phyloP scores from a whole-genome alignment of 2,888 invertebrate genomes.

The Kuschelorhynchus macadamiae region DNA sequence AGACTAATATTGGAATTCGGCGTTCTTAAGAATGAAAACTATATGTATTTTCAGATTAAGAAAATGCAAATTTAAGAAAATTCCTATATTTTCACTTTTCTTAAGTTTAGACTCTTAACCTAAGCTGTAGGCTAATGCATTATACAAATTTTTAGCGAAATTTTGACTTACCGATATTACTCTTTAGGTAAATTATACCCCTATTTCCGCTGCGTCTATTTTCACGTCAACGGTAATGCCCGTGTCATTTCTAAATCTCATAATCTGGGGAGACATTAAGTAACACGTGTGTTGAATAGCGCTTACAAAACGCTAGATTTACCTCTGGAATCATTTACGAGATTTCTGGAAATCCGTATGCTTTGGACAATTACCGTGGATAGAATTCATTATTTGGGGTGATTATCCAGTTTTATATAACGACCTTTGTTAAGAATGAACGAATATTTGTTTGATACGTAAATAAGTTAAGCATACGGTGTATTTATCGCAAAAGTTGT shows the following conservation, averaged over 20 bases:
- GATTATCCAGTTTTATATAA: not conserved
- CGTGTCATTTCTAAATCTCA: slow-evolving; percentile 19
- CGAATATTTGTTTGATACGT: not conserved
- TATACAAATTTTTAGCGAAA: no score
- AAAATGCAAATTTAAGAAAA: no score
- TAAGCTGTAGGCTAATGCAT: no score
- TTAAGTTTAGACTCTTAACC: no score
- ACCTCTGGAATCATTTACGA: slow-evolving; percentile 10
- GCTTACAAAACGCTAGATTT: slow-evolving; percentile 3
- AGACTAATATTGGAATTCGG: no score
- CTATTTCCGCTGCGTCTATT: not conserved
- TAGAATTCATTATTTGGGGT: slow-evolving; percentile 1
- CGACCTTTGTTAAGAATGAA: not conserved
- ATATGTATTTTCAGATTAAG: no score
- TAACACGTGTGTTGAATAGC: slow-evolving; percentile 21
- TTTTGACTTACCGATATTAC: no score
- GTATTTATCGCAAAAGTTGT: no score
- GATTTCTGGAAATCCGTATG: slow-evolving; percentile 10
- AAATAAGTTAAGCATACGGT: no score
- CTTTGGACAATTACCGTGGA: not conserved
- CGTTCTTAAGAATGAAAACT: no score
- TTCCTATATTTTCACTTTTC: no score
- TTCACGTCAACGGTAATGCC: slow-evolving; percentile 5
- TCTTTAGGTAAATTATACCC: no score
- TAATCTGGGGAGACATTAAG: slow-evolving; percentile 16